phyloP scores from a whole-genome alignment of 2,113 vertebrate genomes.

The Mesitornis unicolor region DNA sequence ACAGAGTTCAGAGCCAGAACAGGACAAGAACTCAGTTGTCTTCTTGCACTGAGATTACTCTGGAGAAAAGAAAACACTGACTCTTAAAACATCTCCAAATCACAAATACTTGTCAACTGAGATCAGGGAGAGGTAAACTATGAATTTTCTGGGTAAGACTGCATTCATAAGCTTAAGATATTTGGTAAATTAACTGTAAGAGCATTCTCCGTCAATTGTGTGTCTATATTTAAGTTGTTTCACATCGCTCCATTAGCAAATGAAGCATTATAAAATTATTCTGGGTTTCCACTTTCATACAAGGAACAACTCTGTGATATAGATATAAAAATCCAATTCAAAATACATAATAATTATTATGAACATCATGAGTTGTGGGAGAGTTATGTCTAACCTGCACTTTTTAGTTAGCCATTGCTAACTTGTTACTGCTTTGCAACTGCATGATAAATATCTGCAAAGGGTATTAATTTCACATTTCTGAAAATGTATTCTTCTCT shows the following conservation, averaged over 20 bases:
- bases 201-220: background rate
- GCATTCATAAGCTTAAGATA: background rate
- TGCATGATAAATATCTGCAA: background rate
- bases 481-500: background rate
- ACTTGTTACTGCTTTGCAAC: background rate
- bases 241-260: conserved; percentile 21
- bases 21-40: background rate
- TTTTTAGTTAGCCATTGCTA: background rate
- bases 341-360: conserved; percentile 30
- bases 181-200: conserved; percentile 17
- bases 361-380: background rate
- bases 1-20: background rate
- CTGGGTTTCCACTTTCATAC: background rate
- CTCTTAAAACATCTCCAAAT: background rate
- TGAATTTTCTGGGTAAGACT: background rate
- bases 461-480: background rate
- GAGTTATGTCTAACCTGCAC: background rate
- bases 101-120: background rate
- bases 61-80: background rate
- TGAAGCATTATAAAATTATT: conserved; percentile 15
- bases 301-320: background rate
- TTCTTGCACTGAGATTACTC: background rate
- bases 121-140: background rate
- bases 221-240: background rate
- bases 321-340: conserved; percentile 31